These are phyloP conservation scores for Callyntrura guangdongensis DNA, from an alignment of 2,888 invertebrate genomes.

Conservation along the genomic window DNA sequence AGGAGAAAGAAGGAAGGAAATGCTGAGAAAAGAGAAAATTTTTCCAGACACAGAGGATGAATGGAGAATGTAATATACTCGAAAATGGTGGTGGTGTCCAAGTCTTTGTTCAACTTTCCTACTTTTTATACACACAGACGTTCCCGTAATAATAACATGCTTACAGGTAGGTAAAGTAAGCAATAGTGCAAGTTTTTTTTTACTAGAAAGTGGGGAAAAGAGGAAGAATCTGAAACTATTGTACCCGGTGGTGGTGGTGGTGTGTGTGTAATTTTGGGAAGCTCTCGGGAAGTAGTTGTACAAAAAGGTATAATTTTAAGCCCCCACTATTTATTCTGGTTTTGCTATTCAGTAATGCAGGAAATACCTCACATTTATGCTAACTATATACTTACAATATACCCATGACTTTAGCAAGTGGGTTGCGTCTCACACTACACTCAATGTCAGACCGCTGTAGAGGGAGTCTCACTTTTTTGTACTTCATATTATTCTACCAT, in stretches of 20 bases:
- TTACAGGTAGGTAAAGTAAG: slow-evolving; percentile 15
- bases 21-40: neutral
- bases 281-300: slow-evolving; percentile 33
- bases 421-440: neutral
- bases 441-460: neutral
- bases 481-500: neutral
- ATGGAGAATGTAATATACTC: slow-evolving; percentile 21
- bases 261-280: slow-evolving; percentile 22
- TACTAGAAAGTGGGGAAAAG: neutral
- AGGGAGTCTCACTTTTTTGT: neutral
- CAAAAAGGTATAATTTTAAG: slow-evolving; percentile 23
- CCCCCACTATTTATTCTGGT: slow-evolving; percentile 25
- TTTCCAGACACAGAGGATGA: neutral
- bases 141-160: slow-evolving; percentile 25
- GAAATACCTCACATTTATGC: neutral
- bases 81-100: neutral
- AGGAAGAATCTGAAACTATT: neutral
- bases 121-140: slow-evolving; percentile 12
- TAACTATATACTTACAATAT: neutral
- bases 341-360: slow-evolving; percentile 20
- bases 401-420: neutral
- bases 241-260: neutral
- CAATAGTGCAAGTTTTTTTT: neutral
- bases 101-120: slow-evolving; percentile 28
- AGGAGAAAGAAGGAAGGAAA: neutral